Conservation (phyloP, 2,113 vertebrate genomes). For the Gallinago jamesoni region DNA sequence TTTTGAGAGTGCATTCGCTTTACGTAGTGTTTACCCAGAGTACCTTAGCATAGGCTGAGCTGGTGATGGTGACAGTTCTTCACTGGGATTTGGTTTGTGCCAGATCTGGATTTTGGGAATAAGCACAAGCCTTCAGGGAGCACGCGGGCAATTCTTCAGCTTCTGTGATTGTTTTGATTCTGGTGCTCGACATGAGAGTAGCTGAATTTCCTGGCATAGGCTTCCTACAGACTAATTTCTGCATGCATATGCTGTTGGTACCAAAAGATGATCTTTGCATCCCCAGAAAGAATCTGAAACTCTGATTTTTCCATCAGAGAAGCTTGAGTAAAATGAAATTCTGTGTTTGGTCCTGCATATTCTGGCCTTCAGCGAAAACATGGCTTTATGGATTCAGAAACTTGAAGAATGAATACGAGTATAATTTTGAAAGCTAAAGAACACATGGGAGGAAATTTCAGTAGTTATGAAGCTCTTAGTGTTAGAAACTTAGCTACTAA, state of each 20-base stretch:
- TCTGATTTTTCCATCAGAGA: neutral
- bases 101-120: neutral
- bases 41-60: neutral
- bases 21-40: neutral
- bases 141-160: neutral
- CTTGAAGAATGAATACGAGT: neutral
- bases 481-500: neutral
- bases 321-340: neutral
- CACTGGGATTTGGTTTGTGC: neutral
- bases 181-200: neutral
- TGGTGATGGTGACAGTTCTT: neutral
- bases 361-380: neutral
- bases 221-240: neutral
- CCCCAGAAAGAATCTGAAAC: neutral
- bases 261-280: neutral
- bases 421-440: neutral
- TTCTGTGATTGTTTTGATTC: neutral
- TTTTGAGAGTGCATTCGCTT: neutral
- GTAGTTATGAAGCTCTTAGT: neutral
- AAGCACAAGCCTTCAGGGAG: neutral
- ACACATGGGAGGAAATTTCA: neutral
- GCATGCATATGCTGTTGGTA: neutral
- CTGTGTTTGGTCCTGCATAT: neutral
- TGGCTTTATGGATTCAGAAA: neutral
- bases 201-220: neutral